A percentile compares a stretch with the other conserved stretches of the same genome.
Conservation (phyloP, 2,113 vertebrate genomes). For the Pica pica region DNA sequence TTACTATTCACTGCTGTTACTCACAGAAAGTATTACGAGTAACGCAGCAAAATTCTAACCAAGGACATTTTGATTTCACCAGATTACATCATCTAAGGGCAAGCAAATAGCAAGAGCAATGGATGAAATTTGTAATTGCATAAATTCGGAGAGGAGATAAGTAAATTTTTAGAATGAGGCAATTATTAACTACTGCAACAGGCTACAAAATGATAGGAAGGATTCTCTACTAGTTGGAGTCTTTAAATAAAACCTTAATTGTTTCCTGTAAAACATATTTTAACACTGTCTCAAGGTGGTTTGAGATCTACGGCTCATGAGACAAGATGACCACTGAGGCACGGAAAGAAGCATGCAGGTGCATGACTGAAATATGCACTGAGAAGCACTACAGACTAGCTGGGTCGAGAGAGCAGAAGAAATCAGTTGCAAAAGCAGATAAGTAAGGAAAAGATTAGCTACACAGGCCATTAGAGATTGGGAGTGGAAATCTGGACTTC, state of each 20-base stretch:
- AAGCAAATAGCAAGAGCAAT: constrained; percentile 13
- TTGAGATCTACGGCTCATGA: background rate
- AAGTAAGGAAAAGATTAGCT: constrained; percentile 4
- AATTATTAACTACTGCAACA: constrained; percentile 33
- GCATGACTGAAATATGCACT: background rate
- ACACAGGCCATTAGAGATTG: background rate
- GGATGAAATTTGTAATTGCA: background rate
- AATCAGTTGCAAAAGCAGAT: background rate
- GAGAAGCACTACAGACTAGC: background rate
- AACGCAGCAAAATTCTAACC: background rate
- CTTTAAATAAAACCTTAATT: background rate
- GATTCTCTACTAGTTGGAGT: background rate
- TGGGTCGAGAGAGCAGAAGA: background rate
- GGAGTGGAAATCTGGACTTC: constrained; percentile 5
- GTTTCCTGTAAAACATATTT: background rate
- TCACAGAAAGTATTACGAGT: background rate
- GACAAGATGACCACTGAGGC: background rate
- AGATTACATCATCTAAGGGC: background rate
- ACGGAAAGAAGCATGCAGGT: background rate
- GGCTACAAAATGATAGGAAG: background rate
- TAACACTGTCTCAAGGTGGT: background rate
- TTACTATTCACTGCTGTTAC: background rate
- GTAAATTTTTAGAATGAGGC: background rate
- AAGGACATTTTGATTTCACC: background rate
- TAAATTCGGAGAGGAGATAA: background rate